Base-by-base conservation (phyloP, 2,113 vertebrate genomes). In the Chelonoidis abingdonii region DNA sequence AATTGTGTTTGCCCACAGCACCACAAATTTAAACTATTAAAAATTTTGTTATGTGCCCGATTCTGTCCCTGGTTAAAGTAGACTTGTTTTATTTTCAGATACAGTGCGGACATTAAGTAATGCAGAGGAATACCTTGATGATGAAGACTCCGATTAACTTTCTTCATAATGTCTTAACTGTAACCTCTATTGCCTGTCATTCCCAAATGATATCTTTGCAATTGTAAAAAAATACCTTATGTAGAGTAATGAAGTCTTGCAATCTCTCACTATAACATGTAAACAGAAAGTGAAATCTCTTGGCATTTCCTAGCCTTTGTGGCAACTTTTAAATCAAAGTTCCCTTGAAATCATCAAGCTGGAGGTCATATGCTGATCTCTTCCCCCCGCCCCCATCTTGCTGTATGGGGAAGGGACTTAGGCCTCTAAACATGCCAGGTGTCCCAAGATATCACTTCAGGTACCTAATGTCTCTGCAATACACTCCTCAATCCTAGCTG, bases 61-160 rank as follows among this genome's bases (percentile, higher is more conserved):
- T 82, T 78, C 82, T 87, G 35, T 69, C 9, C 22, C 84, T 41
- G 8, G 83, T 69, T 95, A 87, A 93, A 86, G 35, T 89, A 87
- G 6, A 9, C 54, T 95, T 88, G 54, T 92, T 83, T 97, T 54
- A 87, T 80, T 90, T 98, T 93, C 93, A 99, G 99, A 96, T 95
- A 89, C 98, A 80, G 97, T 98, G 56, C 99, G 99, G 96, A 98
- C 98, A 94, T 98, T 98, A 96, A 99, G 99, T 98, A 99, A 99
- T 41, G 99, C 99, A 10, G 99, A 99, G 69, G 99, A 99, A 86
- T 99, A 99, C 98, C 98, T 99, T 78, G 99, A 99, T 13, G 99
- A 99, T 57, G 99, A 99, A 97, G 99, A 99, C 97, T 99, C 99
- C 0, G 99, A 99, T 98, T 99, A 98, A 90, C 98, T 90, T 96